A percentile compares a stretch with the other conserved stretches of the same genome.
phyloP scores from a whole-genome alignment of 2,113 vertebrate genomes.

The Pedetes capensis region DNA sequence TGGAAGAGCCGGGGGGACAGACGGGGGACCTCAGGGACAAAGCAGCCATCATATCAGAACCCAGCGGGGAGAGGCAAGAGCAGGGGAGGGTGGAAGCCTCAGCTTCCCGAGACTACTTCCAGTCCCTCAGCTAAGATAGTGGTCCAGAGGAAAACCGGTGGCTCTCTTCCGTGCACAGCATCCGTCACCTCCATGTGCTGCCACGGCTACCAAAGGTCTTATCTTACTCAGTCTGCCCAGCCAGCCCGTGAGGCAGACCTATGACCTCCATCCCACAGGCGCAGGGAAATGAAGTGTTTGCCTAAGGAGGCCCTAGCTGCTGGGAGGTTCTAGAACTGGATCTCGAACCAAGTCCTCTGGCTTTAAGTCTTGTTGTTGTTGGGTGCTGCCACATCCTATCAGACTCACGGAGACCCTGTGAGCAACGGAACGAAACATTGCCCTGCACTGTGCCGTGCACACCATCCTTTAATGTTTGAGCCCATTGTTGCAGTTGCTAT shows the following conservation, averaged over 20 bases:
- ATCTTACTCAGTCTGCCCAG: too few relatives aligned
- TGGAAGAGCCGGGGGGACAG: neutral
- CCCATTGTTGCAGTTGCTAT: too few relatives aligned
- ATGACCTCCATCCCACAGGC: neutral
- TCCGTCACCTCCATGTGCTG: neutral
- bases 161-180: fast-evolving
- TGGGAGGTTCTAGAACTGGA: neutral
- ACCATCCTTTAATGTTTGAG: too few relatives aligned
- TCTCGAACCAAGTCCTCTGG: neutral
- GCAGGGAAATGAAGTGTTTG: too few relatives aligned
- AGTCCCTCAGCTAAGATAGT: fast-evolving
- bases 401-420: too few relatives aligned
- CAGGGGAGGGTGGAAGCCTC: neutral
- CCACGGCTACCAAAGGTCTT: fast-evolving
- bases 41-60: too few relatives aligned
- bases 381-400: too few relatives aligned
- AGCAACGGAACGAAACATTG: too few relatives aligned
- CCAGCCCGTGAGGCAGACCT: fast-evolving
- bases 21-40: neutral
- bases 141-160: fast-evolving
- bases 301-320: neutral
- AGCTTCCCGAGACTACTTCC: fast-evolving
- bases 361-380: neutral
- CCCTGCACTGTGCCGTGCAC: too few relatives aligned
- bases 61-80: neutral